Conservation (phyloP, 2,797 vertebrate genomes). For the Etheostoma nigrum region DNA sequence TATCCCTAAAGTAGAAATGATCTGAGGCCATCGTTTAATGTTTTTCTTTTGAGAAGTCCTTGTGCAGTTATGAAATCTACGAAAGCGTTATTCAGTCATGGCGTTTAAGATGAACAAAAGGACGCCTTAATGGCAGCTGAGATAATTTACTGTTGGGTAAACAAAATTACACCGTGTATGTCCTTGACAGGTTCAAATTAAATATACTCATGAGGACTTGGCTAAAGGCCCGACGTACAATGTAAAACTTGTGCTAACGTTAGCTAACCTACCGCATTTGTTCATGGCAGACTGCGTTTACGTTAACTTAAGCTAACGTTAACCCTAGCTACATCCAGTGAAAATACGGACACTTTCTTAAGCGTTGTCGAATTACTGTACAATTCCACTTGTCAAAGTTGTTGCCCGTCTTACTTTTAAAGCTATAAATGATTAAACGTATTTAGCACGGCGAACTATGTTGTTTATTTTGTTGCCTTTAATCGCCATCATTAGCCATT, state of each 20-base stretch:
- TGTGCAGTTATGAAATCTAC: not conserved
- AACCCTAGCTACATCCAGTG: not conserved
- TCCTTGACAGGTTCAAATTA: not conserved
- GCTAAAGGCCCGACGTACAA: not conserved
- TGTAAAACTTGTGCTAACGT: not conserved
- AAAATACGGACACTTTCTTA: not conserved
- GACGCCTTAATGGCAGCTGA: not conserved
- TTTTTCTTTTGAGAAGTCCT: too few relatives aligned
- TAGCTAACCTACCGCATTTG: not conserved
- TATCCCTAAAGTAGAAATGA: not conserved
- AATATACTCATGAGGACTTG: not conserved
- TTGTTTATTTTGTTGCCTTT: not conserved
- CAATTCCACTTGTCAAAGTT: rapidly evolving
- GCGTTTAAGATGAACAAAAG: not conserved
- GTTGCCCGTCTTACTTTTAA: not conserved
- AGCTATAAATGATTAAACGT: rapidly evolving
- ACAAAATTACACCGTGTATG: not conserved
- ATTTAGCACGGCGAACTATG: not conserved
- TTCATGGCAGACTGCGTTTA: not conserved
- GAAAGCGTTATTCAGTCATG: not conserved
- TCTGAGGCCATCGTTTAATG: not conserved
- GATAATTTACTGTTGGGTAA: not conserved
- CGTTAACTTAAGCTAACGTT: not conserved
- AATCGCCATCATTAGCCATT: constrained; percentile 9
- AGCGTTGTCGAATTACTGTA: not conserved